Evolutionary conservation across 1,140 invertebrate genomes (phyloP), one percentile per base, ranked within the genome.

Genomic region (Hesperophylax magnus): DNA sequence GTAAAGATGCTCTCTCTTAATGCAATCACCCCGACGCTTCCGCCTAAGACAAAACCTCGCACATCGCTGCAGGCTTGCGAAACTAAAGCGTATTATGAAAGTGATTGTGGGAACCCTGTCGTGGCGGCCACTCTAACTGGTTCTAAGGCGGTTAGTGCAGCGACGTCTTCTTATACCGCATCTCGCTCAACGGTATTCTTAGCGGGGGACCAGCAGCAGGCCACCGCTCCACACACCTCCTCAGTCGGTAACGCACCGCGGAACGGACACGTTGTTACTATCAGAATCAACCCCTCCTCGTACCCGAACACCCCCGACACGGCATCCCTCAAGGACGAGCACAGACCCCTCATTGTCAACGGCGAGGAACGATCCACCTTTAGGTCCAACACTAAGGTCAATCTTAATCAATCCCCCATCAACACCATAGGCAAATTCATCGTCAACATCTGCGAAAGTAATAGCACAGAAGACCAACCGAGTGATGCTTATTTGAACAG

Each of bases 191-290:
- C 92, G 92, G 92, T 93, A 92, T 92, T 92, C 86, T 88, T 93
- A 86, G 88, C 88, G 87, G 86, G 85, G 87, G 86, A 88, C 86
- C 87, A 85, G 87, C 88, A 84, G 82, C 88, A 85, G 81, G 85
- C 83, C 82, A 82, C 85, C 82, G 85, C 86, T 86, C 86, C 89
- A 88, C 86, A 82, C 77, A 27, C 5, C 27, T 27, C 27, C 7
- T 53, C 83, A 86, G 61, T 85, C 81, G 2, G 82, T 79, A 79
- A 84, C 88, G 85, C 86, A 87, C 88, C 81, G 88, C 87, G 74
- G 60, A 84, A 67, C 79, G 86, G 88, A 15, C 92, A 94, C 86
- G 93, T 94, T 80, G 93, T 94, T 56, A 94, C 93, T 80, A 94
- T 94, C 85, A 91, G 90, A 85, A 93, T 94, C 85, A 93, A 93